Percentiles rank a stretch among this genome's conserved stretches.
phyloP scores from a whole-genome alignment of 2,113 vertebrate genomes.

The Mungos mungo region DNA sequence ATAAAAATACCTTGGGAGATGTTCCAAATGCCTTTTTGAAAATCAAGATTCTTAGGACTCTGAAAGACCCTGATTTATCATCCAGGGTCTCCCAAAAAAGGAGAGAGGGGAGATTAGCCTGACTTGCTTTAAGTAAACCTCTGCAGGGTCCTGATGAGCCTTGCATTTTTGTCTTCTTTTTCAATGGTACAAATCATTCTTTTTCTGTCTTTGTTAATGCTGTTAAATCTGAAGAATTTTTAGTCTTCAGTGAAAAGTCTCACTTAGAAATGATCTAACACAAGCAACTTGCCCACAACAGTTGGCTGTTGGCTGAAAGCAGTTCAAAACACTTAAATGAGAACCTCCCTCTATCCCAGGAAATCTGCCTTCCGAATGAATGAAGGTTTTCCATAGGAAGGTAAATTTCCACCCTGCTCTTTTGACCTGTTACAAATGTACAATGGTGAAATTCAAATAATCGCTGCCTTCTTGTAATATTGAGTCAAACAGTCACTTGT shows the following conservation, averaged over 20 bases:
- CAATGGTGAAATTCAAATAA: conserved; percentile 1
- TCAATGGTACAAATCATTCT: background rate
- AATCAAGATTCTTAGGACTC: background rate
- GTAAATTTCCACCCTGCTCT: background rate
- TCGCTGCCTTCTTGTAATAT: background rate
- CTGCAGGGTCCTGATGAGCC: background rate
- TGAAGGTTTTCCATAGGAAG: background rate
- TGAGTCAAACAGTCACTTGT: conserved; percentile 16
- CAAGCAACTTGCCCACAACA: background rate
- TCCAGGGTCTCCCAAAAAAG: background rate
- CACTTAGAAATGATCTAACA: background rate
- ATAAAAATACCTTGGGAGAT: background rate
- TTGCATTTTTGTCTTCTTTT: background rate
- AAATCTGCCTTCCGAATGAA: conserved; percentile 49
- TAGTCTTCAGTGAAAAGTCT: background rate
- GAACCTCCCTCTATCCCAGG: background rate
- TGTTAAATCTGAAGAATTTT: background rate
- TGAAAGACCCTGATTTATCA: background rate
- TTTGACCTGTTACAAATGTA: background rate
- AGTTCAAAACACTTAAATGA: background rate
- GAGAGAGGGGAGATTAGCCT: background rate
- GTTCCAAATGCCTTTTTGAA: conserved; percentile 30
- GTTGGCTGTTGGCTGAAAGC: background rate
- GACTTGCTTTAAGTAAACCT: background rate
- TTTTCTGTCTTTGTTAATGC: background rate